A percentile compares a stretch with the other conserved stretches of the same genome.
These are phyloP conservation scores for Drosophila leonis DNA, from an alignment of 2,888 invertebrate genomes.

Conservation along the genomic window DNA sequence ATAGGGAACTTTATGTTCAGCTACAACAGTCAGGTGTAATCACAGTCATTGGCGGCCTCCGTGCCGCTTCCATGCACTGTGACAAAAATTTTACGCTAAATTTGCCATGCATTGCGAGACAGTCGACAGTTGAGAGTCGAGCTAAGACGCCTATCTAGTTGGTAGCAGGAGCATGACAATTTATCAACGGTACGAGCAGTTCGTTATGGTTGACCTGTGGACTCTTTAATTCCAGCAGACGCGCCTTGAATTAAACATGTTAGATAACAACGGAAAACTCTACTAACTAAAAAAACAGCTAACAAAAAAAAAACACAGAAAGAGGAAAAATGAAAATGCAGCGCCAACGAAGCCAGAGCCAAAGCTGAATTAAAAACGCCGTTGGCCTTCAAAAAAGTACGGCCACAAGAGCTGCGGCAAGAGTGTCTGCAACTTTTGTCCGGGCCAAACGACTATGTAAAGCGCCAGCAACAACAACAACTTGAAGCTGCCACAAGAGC, in stretches of 20 bases:
- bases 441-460: slow-evolving; percentile 70
- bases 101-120: slow-evolving; percentile 61
- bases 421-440: slow-evolving; percentile 66
- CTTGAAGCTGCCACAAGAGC: slow-evolving; percentile 37
- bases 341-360: slow-evolving; percentile 41
- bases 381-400: slow-evolving; percentile 68
- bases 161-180: slow-evolving; percentile 47
- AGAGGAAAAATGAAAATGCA: slow-evolving; percentile 41
- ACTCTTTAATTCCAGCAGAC: slow-evolving; percentile 73
- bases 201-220: slow-evolving; percentile 67
- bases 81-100: slow-evolving; percentile 78
- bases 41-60: slow-evolving; percentile 55
- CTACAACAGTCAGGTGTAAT: slow-evolving; percentile 48
- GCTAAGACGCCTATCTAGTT: slow-evolving; percentile 8
- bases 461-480: slow-evolving; percentile 42
- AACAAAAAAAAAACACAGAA: background rate
- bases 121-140: background rate
- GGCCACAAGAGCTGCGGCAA: slow-evolving; percentile 43
- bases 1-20: slow-evolving; percentile 4
- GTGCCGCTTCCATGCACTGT: slow-evolving; percentile 64
- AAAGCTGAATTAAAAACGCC: slow-evolving; percentile 65
- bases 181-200: slow-evolving; percentile 56
- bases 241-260: slow-evolving; percentile 80
- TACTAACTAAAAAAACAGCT: background rate
- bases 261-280: slow-evolving; percentile 68